These are phyloP conservation scores for Eurystomus glaucurus DNA, from an alignment of 2,797 vertebrate species.

Conservation along the genomic window DNA sequence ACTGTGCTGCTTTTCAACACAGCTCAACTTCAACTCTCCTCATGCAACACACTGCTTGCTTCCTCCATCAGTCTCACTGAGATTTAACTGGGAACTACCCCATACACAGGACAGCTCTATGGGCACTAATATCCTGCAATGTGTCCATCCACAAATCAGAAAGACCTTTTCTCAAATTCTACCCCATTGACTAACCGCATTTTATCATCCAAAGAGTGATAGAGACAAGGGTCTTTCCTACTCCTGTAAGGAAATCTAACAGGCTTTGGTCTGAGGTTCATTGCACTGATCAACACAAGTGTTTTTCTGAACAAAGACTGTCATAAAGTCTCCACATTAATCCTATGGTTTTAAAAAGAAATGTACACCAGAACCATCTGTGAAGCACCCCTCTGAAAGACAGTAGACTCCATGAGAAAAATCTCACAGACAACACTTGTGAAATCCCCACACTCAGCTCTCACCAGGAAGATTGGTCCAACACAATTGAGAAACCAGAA, in stretches of 20 bases:
- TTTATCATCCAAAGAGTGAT: not conserved
- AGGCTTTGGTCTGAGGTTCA: not conserved
- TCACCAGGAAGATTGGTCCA: not conserved
- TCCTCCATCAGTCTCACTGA: not conserved
- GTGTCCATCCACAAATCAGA: not conserved
- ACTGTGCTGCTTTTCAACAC: not conserved
- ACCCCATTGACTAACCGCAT: not conserved
- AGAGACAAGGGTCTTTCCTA: not conserved
- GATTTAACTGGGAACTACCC: not conserved
- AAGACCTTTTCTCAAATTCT: not conserved
- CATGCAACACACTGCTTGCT: fast-evolving
- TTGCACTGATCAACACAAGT: not conserved
- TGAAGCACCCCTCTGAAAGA: not conserved
- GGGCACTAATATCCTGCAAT: not conserved
- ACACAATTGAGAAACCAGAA: not conserved
- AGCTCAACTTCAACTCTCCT: not conserved
- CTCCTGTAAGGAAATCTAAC: not conserved
- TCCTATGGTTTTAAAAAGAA: not conserved
- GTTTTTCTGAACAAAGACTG: not conserved
- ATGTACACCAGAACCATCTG: not conserved
- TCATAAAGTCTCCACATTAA: not conserved
- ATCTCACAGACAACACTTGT: fast-evolving
- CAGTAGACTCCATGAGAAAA: fast-evolving
- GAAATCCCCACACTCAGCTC: not conserved
- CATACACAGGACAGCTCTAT: not conserved